phyloP scores from a whole-genome alignment of 2,797 vertebrate species.

The Acipenser ruthenus region DNA sequence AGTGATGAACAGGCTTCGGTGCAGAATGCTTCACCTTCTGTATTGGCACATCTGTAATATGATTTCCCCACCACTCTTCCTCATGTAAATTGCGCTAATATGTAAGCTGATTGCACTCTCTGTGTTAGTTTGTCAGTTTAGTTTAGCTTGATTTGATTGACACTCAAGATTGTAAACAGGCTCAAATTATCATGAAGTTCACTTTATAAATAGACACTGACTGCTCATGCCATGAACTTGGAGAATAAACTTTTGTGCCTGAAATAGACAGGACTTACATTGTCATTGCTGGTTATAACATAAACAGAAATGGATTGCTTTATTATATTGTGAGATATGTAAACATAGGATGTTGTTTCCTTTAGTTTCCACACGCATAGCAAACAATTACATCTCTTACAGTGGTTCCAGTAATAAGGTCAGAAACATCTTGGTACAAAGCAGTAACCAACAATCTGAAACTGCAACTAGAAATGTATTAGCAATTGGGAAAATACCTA shows the following conservation, averaged over 20 bases:
- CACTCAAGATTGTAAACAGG: slow-evolving; percentile 13
- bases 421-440: background rate
- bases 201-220: slow-evolving; percentile 39
- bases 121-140: slow-evolving; percentile 32
- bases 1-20: too few species aligned
- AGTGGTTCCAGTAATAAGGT: background rate
- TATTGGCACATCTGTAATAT: background rate
- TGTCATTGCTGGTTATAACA: background rate
- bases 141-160: slow-evolving; percentile 23
- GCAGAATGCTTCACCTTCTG: too few species aligned
- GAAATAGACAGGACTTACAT: slow-evolving; percentile 16
- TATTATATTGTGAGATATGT: background rate
- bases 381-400: background rate
- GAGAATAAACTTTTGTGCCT: slow-evolving; percentile 22
- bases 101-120: slow-evolving; percentile 18
- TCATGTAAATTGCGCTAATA: slow-evolving; percentile 1
- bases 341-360: background rate
- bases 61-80: background rate
- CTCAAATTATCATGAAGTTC: slow-evolving; percentile 36
- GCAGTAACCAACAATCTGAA: background rate
- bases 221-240: slow-evolving; percentile 25
- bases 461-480: slow-evolving; percentile 3
- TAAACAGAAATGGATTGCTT: background rate
- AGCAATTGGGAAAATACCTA: background rate
- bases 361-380: background rate